Base-by-base conservation (phyloP, 2,113 vertebrate species). In the Bos taurus region DNA sequence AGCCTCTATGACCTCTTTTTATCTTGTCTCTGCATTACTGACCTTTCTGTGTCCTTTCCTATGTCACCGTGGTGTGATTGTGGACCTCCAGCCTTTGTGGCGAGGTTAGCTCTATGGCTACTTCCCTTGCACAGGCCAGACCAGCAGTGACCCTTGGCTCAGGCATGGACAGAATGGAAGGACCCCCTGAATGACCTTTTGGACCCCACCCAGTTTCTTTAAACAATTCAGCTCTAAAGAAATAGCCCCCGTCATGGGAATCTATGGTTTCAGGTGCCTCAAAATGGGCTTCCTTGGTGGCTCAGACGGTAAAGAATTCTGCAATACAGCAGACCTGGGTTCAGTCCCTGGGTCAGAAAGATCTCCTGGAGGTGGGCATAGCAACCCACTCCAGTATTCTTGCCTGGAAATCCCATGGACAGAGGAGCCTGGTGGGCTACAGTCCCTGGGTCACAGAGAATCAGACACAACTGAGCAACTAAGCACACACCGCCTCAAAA, bases 131-230 rank as follows among this genome's bases (percentile, higher is more conserved):
- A 4, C 25, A 57, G 56, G 19, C 33, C 54, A 52, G 62, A 15
- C 48, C 25, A 94, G 40, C 54, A 59, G 62, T 30, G 33, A 78
- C 74, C 91, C 92, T 60, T 74, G 95, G 88, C 17, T 92, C 28
- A 7, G 43, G 13, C 11, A 2, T 83, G 60, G 60, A 48, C 28
- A 62, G 88, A 43, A 82, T 26, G 36, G 13, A 87, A 46, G 46
- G 28, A 30, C 10, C 40, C n/a, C 33, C 4, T 7, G 3, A 52
- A 57, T 11, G 62, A 71, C 48, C 50, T 52, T 26, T 88, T 3
- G 10, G 14, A 54, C n/a, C 28, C 17, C 52, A 83, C 17, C 11
- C 48, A 88, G 62, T 33, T 50, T 50, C 54, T 91, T 93, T 82
- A 15, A 82, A 74, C 30, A 56, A 77, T 56, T 96, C 17, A 33